Conservation (phyloP, 2,113 vertebrate genomes). For the Cavia aperea region DNA sequence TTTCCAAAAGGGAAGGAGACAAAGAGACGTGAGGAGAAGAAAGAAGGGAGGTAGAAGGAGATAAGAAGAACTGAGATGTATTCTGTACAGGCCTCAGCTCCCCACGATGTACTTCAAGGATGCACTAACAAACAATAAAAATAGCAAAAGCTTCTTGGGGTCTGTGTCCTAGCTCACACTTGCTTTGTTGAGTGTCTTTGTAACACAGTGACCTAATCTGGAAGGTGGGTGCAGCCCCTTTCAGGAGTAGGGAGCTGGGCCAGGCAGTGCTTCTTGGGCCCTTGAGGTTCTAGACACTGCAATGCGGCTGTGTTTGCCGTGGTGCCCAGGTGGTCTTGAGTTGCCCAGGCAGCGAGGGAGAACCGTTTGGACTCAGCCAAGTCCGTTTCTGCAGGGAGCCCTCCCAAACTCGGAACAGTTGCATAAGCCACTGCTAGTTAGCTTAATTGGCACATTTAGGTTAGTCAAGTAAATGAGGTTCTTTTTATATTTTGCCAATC, state of each 20-base stretch:
- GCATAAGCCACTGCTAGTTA: conserved; percentile 67
- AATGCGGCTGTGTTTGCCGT: not conserved
- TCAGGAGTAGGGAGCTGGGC: not conserved
- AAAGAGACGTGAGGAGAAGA: not conserved
- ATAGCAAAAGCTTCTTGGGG: not conserved
- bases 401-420: conserved; percentile 66
- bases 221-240: not conserved
- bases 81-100: not conserved
- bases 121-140: not conserved
- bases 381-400: conserved; percentile 56
- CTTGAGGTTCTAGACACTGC: not conserved
- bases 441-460: conserved; percentile 65
- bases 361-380: not conserved
- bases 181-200: not conserved
- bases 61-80: not conserved
- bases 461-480: conserved; percentile 63
- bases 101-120: not conserved
- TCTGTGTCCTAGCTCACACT: not conserved
- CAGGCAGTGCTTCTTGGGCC: not conserved
- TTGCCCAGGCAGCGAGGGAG: not conserved
- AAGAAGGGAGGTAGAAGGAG: not conserved
- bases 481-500: conserved; percentile 77
- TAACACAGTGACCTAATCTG: not conserved
- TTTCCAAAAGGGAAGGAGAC: not conserved
- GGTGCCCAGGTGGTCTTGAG: not conserved